Percentiles rank a stretch among this genome's conserved stretches.
Conservation (phyloP, 2,113 vertebrate genomes). For the Dromas ardeola region DNA sequence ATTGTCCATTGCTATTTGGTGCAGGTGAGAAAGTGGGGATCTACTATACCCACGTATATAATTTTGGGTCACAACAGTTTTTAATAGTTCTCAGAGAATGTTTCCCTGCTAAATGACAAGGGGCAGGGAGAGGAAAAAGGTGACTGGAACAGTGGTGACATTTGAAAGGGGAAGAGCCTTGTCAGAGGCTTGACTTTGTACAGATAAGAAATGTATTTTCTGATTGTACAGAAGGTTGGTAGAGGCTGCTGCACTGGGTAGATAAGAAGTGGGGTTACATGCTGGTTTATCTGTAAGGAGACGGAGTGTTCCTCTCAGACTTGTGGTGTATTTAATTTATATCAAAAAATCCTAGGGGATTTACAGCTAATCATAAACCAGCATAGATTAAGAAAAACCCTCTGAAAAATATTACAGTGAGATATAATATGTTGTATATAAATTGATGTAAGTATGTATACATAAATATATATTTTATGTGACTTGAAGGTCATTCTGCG, state of each 20-base stretch:
- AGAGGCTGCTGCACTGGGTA: slow-evolving; percentile 47
- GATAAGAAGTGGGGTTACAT: slow-evolving; percentile 60
- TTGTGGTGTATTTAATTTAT: slow-evolving; percentile 47
- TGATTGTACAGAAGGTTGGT: slow-evolving; percentile 7
- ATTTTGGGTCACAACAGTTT: neutral
- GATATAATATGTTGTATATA: neutral
- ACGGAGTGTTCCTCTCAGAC: slow-evolving; percentile 31
- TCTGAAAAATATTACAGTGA: slow-evolving; percentile 21
- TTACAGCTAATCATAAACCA: slow-evolving; percentile 55
- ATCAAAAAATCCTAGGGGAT: slow-evolving; percentile 48
- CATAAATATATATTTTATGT: neutral
- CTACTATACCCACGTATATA: neutral
- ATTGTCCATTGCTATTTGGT: neutral
- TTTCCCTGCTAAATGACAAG: slow-evolving; percentile 10
- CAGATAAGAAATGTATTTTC: slow-evolving; percentile 61
- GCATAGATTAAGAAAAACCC: slow-evolving; percentile 17
- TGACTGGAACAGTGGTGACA: slow-evolving; percentile 29
- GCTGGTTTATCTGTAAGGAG: slow-evolving; percentile 48
- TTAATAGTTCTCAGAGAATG: neutral
- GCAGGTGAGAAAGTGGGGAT: neutral
- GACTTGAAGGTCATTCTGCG: slow-evolving; percentile 17
- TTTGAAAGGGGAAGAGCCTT: slow-evolving; percentile 52
- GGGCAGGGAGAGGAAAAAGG: neutral
- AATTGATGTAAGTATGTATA: neutral
- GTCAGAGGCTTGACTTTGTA: slow-evolving; percentile 47